Conservation (phyloP, 2,888 invertebrate genomes). For the Aporophyla nigra region DNA sequence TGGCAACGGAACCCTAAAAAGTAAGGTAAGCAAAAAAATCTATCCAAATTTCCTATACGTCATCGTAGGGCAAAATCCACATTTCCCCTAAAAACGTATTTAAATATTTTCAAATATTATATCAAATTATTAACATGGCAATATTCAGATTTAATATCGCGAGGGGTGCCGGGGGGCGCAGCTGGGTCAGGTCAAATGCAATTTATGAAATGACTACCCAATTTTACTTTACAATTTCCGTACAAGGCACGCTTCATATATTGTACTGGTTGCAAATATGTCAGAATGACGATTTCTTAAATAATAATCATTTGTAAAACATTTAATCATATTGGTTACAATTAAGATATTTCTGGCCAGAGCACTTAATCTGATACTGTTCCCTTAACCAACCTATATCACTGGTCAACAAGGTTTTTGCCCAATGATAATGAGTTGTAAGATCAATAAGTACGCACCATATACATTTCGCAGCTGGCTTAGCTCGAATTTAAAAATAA, state of each 20-base stretch:
- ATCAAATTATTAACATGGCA: constrained; percentile 67
- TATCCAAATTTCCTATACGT: neutral
- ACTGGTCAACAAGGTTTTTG: no score
- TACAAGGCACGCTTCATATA: constrained; percentile 43
- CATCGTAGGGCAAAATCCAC: neutral
- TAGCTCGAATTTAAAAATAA: no score
- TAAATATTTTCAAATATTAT: constrained; percentile 64
- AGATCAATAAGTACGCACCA: no score
- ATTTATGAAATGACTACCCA: constrained; percentile 83
- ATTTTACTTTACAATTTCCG: constrained; percentile 81
- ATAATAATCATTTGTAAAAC: no score
- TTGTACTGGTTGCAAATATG: constrained; percentile 54
- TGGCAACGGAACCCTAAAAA: no score
- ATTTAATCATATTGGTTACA: no score
- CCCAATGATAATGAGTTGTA: no score
- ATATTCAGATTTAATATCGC: constrained; percentile 78
- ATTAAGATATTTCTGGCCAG: no score
- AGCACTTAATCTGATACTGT: no score
- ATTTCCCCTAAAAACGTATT: constrained; percentile 31
- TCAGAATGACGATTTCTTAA: neutral
- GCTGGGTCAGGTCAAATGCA: constrained; percentile 75
- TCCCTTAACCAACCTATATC: no score
- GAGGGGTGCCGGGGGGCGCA: constrained; percentile 64
- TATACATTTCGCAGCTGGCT: no score
- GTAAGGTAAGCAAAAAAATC: neutral